phyloP scores from a whole-genome alignment of 2,888 invertebrate species.

The Himalopsyche anomala region DNA sequence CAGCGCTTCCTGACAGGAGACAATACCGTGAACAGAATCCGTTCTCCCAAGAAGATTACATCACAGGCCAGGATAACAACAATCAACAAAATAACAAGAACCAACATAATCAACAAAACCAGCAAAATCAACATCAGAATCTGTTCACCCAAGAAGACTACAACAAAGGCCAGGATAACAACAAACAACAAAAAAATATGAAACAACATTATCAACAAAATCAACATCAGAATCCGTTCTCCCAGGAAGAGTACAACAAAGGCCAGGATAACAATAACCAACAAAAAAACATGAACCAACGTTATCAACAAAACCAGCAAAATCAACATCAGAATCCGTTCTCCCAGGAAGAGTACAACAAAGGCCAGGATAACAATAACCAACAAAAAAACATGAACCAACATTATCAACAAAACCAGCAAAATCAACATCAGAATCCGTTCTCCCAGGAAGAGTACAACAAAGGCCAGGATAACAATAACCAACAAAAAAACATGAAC shows the following conservation, averaged over 20 bases:
- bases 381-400: background rate
- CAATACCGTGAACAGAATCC: conserved; percentile 44
- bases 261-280: conserved; percentile 38
- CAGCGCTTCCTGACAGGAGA: conserved; percentile 57
- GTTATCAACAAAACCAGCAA: background rate
- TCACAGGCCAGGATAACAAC: too few species aligned
- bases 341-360: conserved; percentile 63
- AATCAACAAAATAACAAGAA: too few species aligned
- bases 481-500: too few species aligned
- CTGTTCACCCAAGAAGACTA: conserved; percentile 62
- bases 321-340: too few species aligned
- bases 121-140: too few species aligned
- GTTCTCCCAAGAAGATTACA: too few species aligned
- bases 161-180: conserved; percentile 38
- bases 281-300: background rate
- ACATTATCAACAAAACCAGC: background rate
- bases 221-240: too few species aligned
- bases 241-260: conserved; percentile 62
- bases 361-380: conserved; percentile 39
- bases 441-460: too few species aligned
- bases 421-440: too few species aligned
- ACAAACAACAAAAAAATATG: background rate
- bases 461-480: too few species aligned
- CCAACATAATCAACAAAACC: too few species aligned
- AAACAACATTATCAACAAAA: background rate